Percentiles rank a stretch among this genome's conserved stretches.
Conservation (phyloP, 2,797 vertebrate species). For the Garrulus glandarius region DNA sequence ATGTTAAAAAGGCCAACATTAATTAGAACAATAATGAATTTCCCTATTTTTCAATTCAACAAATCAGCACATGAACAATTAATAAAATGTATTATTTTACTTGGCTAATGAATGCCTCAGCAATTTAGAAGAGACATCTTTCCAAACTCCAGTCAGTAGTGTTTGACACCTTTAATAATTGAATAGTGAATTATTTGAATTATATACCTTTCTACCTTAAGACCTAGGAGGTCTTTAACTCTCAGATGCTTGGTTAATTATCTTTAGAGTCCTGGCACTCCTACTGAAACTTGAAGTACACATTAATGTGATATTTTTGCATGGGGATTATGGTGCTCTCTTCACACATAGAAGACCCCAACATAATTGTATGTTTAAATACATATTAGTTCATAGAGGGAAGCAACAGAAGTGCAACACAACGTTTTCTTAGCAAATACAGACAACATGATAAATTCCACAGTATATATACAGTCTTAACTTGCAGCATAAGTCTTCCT, state of each 20-base stretch:
- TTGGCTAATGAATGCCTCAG: not conserved
- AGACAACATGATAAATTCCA: not conserved
- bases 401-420: not conserved
- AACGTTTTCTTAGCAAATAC: not conserved
- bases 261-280: not conserved
- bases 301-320: not conserved
- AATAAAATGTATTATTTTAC: not conserved
- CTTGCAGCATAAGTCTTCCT: not conserved
- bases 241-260: not conserved
- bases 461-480: not conserved
- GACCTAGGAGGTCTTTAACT: not conserved
- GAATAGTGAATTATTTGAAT: not conserved
- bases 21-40: not conserved
- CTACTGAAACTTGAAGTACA: not conserved
- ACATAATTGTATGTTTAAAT: not conserved
- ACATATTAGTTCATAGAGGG: not conserved
- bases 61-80: not conserved
- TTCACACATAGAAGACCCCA: not conserved
- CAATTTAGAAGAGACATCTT: not conserved
- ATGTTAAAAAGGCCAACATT: not conserved
- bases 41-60: not conserved
- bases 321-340: not conserved
- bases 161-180: not conserved
- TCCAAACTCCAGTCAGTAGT: not conserved
- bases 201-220: not conserved